Percentiles rank a stretch among this genome's conserved stretches.
Conservation (phyloP, 2,888 invertebrate species). For the Neoitamus cyanurus region DNA sequence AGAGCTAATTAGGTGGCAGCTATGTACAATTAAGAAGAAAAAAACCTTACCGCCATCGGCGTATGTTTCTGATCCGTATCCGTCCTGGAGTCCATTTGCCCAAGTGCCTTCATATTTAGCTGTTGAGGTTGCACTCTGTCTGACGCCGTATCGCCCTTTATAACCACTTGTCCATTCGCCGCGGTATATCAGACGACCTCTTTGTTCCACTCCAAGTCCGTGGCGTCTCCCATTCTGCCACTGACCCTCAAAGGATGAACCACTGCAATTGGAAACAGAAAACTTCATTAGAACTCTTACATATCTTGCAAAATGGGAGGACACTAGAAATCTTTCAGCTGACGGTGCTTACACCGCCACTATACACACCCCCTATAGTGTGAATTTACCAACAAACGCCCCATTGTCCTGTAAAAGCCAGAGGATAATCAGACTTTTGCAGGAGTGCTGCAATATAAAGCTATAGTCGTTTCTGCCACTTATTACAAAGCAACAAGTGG, state of each 20-base stretch:
- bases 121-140: slow-evolving; percentile 93
- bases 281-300: slow-evolving; percentile 23
- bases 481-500: neutral
- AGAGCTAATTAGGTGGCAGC: neutral
- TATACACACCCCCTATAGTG: neutral
- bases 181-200: slow-evolving; percentile 96
- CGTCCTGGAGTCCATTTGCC: slow-evolving; percentile 98
- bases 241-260: slow-evolving; percentile 96
- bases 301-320: neutral
- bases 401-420: neutral
- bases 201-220: slow-evolving; percentile 95
- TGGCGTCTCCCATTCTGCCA: slow-evolving; percentile 99
- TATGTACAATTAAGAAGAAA: too few species aligned
- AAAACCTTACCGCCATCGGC: slow-evolving; percentile 95
- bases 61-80: slow-evolving; percentile 99
- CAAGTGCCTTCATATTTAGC: slow-evolving; percentile 98
- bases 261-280: slow-evolving; percentile 72
- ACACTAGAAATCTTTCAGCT: neutral
- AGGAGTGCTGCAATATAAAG: neutral
- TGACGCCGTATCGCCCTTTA: slow-evolving; percentile 98
- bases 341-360: neutral
- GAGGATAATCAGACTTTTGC: neutral
- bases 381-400: neutral
- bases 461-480: neutral
- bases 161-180: slow-evolving; percentile 99